phyloP scores from a whole-genome alignment of 2,113 vertebrate genomes.

The Heptranchias perlo region DNA sequence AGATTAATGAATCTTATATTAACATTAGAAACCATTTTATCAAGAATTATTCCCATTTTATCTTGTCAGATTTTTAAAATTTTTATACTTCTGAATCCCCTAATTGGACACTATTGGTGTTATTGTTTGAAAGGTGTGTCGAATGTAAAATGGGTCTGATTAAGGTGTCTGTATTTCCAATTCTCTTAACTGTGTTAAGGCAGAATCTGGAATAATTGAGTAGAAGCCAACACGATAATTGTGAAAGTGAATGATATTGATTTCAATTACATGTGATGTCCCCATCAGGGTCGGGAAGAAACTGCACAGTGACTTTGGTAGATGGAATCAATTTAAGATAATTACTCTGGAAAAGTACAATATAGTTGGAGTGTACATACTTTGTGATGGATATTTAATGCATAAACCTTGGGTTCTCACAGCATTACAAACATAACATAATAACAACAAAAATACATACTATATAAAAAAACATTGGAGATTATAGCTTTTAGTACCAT shows the following conservation, averaged over 20 bases:
- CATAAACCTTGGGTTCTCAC: not conserved
- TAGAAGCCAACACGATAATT: not conserved
- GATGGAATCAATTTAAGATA: conserved; percentile 43
- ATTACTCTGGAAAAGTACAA: conserved; percentile 41
- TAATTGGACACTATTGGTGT: not conserved
- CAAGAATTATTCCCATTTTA: not conserved
- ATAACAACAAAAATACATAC: not conserved
- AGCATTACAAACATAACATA: not conserved
- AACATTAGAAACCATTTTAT: not conserved
- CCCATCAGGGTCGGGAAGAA: conserved; percentile 39
- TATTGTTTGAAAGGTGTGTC: not conserved
- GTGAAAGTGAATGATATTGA: conserved; percentile 47
- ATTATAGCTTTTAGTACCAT: not conserved
- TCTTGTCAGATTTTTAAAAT: not conserved
- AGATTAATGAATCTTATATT: not conserved
- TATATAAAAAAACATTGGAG: not conserved
- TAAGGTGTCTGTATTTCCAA: not conserved
- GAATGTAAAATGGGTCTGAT: not conserved
- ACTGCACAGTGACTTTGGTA: conserved; percentile 31
- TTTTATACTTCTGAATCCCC: not conserved
- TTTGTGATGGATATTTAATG: not conserved
- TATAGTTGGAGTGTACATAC: not conserved
- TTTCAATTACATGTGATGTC: conserved; percentile 45
- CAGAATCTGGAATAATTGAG: not conserved
- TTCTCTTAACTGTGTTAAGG: not conserved